phyloP scores from a whole-genome alignment of 2,797 vertebrate genomes.

The Kryptopterus vitreolus region DNA sequence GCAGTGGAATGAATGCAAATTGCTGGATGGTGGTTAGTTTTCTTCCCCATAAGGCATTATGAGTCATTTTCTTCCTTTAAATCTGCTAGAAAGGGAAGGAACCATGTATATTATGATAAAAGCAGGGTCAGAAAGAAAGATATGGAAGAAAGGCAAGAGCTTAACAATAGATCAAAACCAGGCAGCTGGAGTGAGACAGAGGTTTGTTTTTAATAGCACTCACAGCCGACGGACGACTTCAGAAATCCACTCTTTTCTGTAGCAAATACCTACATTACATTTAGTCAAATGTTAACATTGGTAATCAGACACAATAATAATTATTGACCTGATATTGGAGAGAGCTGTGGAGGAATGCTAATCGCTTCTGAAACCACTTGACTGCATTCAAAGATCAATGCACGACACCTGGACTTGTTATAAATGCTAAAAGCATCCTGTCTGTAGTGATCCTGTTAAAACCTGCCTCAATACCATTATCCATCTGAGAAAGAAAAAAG shows the following conservation, averaged over 20 bases:
- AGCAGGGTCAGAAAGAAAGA: neutral
- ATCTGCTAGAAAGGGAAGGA: neutral
- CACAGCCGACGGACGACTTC: slow-evolving; percentile 17
- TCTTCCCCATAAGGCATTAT: neutral
- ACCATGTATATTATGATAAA: slow-evolving; percentile 1
- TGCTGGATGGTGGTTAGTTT: neutral
- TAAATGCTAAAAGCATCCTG: neutral
- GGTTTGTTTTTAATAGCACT: slow-evolving; percentile 16
- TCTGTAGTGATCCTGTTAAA: neutral
- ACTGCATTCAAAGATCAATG: neutral
- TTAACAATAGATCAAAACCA: slow-evolving; percentile 27
- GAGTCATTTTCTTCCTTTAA: slow-evolving; percentile 11
- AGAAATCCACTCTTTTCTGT: slow-evolving; percentile 9
- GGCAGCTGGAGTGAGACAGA: neutral
- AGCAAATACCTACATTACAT: neutral
- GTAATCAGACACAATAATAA: slow-evolving; percentile 13
- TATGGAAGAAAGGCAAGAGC: neutral
- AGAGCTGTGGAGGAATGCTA: too few species aligned
- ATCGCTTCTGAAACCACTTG: neutral
- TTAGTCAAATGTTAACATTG: neutral
- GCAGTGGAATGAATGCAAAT: slow-evolving; percentile 3
- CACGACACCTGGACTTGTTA: neutral
- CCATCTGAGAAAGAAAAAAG: neutral
- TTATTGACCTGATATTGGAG: neutral
- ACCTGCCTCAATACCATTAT: neutral